Conservation (phyloP, 2,888 invertebrate genomes). For the Dynastes hyllus region DNA sequence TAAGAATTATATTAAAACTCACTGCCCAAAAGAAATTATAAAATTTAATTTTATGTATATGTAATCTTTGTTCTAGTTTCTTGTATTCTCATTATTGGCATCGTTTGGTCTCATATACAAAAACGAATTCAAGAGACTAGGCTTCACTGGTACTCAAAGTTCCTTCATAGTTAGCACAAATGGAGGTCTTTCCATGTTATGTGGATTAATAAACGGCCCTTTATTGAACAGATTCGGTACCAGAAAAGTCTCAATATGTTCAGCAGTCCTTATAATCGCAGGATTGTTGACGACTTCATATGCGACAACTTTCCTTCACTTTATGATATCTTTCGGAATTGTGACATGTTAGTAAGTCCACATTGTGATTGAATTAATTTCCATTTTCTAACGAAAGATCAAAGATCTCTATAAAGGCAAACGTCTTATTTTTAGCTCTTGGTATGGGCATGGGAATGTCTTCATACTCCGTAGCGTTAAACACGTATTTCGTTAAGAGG, state of each 20-base stretch:
- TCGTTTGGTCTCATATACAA: slow-evolving; percentile 77
- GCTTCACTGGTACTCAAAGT: slow-evolving; percentile 74
- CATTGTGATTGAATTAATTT: not conserved
- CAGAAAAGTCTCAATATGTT: slow-evolving; percentile 75
- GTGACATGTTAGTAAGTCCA: slow-evolving; percentile 72
- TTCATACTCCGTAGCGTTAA: slow-evolving; percentile 48
- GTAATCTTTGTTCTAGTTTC: slow-evolving; percentile 65
- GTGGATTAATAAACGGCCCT: slow-evolving; percentile 77
- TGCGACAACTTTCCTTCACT: slow-evolving; percentile 73
- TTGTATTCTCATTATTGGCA: slow-evolving; percentile 75
- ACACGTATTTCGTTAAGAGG: slow-evolving; percentile 48
- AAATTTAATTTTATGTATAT: not conserved
- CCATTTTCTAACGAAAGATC: not conserved
- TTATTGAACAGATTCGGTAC: slow-evolving; percentile 75
- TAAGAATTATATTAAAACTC: no score
- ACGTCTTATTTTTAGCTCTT: slow-evolving; percentile 61
- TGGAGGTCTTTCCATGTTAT: slow-evolving; percentile 77
- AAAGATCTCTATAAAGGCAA: not conserved
- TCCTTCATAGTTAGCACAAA: slow-evolving; percentile 77
- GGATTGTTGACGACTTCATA: slow-evolving; percentile 75
- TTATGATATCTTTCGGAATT: slow-evolving; percentile 77
- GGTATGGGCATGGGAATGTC: slow-evolving; percentile 50
- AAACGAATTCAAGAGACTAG: slow-evolving; percentile 73
- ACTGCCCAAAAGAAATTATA: no score
- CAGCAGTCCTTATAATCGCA: slow-evolving; percentile 71